A percentile compares a stretch with the other conserved stretches of the same genome.
Evolutionary conservation across 2,797 vertebrate genomes (phyloP).

Genomic region (Argentina silus): DNA sequence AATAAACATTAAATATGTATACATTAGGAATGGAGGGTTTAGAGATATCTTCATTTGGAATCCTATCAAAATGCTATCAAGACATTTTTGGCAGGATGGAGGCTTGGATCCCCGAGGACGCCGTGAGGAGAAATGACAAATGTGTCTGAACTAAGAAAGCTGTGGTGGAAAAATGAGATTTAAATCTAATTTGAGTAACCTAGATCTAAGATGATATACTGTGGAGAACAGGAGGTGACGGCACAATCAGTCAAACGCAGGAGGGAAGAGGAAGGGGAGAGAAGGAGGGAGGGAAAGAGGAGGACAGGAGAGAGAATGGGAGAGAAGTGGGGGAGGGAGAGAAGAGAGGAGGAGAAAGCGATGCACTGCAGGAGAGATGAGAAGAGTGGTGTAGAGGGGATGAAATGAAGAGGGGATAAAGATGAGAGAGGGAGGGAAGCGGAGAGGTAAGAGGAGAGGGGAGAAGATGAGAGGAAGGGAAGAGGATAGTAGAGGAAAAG

Average conservation of each 20-base stretch:
- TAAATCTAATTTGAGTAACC: conserved; percentile 71
- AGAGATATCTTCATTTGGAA: conserved; percentile 23
- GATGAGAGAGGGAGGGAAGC: conserved; percentile 33
- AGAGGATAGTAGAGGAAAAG: conserved; percentile 30
- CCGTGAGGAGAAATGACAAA: conserved; percentile 49
- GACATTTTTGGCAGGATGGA: conserved; percentile 24
- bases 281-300: neutral
- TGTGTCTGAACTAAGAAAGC: conserved; percentile 40
- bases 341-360: neutral
- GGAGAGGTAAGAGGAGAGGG: conserved; percentile 49
- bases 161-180: conserved; percentile 41
- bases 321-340: neutral
- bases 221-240: conserved; percentile 49
- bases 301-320: neutral
- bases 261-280: neutral
- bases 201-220: conserved; percentile 61
- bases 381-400: neutral
- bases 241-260: conserved; percentile 56
- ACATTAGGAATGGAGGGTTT: conserved; percentile 9
- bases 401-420: conserved; percentile 11
- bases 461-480: conserved; percentile 52
- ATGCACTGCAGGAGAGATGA: neutral
- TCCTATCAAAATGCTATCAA: conserved; percentile 47
- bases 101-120: conserved; percentile 16
- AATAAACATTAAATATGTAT: conserved; percentile 7